Conservation (phyloP, 2,797 vertebrate species). For the Triplophysa bombifrons region DNA sequence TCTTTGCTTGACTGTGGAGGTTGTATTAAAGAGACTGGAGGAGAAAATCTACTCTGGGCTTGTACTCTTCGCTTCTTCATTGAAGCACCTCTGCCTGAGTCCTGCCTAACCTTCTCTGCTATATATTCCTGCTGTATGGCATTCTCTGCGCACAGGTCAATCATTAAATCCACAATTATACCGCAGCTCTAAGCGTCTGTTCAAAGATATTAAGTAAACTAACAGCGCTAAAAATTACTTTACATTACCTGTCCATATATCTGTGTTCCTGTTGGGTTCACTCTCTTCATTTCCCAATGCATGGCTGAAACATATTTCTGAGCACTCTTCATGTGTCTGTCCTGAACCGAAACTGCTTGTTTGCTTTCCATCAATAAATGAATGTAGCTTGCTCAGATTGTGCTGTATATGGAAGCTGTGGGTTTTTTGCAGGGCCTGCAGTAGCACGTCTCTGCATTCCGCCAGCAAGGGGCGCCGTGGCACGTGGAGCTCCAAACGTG, state of each 20-base stretch:
- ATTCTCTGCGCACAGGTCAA: constrained; percentile 37
- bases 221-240: neutral
- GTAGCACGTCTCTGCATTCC: constrained; percentile 69
- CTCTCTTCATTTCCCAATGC: constrained; percentile 8
- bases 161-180: neutral
- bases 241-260: constrained; percentile 33
- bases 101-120: constrained; percentile 1
- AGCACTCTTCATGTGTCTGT: constrained; percentile 5
- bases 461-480: constrained; percentile 58
- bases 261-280: neutral
- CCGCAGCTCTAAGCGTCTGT: neutral
- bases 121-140: constrained; percentile 15
- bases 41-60: constrained; percentile 50
- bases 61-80: constrained; percentile 56
- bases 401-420: constrained; percentile 69
- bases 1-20: constrained; percentile 38
- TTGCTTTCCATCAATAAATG: neutral
- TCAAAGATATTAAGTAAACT: neutral
- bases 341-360: constrained; percentile 31
- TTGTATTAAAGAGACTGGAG: constrained; percentile 36
- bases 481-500: constrained; percentile 60
- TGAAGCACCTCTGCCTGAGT: constrained; percentile 11
- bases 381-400: constrained; percentile 63
- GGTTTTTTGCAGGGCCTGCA: constrained; percentile 63
- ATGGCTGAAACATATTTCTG: neutral